Base-by-base conservation (phyloP, 2,888 invertebrate genomes). In the Tachina lurida region DNA sequence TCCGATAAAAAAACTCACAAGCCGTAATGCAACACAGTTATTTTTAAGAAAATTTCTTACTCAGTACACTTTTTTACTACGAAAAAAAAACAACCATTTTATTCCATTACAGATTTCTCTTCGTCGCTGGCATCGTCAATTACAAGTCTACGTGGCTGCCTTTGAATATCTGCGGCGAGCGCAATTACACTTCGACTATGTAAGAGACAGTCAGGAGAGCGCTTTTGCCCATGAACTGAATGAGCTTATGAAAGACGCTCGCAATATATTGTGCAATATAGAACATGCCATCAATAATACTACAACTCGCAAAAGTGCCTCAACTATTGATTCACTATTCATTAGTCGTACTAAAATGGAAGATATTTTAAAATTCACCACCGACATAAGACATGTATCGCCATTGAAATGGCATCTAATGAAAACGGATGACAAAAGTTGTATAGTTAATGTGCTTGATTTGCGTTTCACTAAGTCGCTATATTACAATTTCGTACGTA, bases 91-190 rank as follows among this genome's bases (percentile, higher is more conserved):
- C 3, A 56, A n/a, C 13, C 62, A 39, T 17, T 56, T 58, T 47
- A 22, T 78, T 31, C 15, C 3, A 22, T 88, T 84, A 0, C 88
- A 92, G 91, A 73, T 92, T 10, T 77, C 87, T 0, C 83, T 92
- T 67, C 89, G 89, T 3, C 89, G 88, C 54, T 89, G 89, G 75
- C 92, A 92, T 84, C 89, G 88, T 10, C 89, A 91, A 52, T 73
- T 91, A 45, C 92, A 92, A 70, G 87, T 90, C 4, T 92, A 89
- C 54, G 90, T 91, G n/a, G 92, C 90, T 65, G 87, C 90, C 56
- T 90, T 92, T 52, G 88, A 89, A 41, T 90, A 91, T 70, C 76
- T 91, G 56, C 88, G 87, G 0, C 88, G 89, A n/a, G 89, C 89
- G 49, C 90, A 91, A 75, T 31, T 89, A 5, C 83, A 89, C 70